These are phyloP conservation scores for Ancistrus triradiatus DNA, from an alignment of 2,113 vertebrate genomes.

Conservation along the genomic window DNA sequence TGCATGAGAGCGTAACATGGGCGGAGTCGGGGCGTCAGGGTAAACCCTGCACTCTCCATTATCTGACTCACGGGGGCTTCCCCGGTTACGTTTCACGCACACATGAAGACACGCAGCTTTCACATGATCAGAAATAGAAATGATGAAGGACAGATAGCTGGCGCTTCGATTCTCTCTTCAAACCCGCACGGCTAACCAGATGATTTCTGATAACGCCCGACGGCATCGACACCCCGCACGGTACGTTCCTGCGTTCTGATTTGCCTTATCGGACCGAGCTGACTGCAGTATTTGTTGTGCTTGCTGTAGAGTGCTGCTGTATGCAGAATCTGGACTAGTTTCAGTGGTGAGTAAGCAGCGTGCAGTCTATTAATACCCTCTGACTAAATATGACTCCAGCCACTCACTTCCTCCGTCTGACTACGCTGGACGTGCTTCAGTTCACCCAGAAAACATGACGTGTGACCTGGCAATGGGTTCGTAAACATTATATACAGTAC, in stretches of 20 bases:
- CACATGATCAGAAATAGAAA: not conserved
- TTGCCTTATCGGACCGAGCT: too few species aligned
- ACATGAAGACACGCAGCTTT: not conserved
- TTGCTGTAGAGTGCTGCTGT: conserved; percentile 6
- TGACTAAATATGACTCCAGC: conserved; percentile 25
- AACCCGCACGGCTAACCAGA: too few species aligned
- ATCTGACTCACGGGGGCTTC: conserved; percentile 58
- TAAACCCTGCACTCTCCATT: conserved; percentile 51
- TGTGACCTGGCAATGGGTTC: too few species aligned
- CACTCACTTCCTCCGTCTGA: conserved; percentile 29
- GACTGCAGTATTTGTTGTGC: not conserved
- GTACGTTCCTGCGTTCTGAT: too few species aligned
- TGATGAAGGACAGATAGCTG: not conserved
- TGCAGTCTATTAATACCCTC: not conserved
- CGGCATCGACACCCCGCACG: too few species aligned
- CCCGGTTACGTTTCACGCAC: conserved; percentile 21
- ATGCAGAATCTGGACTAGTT: conserved; percentile 23
- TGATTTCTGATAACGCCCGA: too few species aligned
- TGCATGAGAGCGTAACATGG: conserved; percentile 16
- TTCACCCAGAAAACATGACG: not conserved
- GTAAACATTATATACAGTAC: too few species aligned
- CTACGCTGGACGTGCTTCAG: not conserved
- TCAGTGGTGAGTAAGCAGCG: conserved; percentile 25
- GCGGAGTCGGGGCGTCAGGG: conserved; percentile 39
- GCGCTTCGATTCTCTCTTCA: not conserved